Percentiles rank a stretch among this genome's conserved stretches.
Evolutionary conservation across 2,113 vertebrate species (phyloP).

Genomic region (Scatophagus argus): DNA sequence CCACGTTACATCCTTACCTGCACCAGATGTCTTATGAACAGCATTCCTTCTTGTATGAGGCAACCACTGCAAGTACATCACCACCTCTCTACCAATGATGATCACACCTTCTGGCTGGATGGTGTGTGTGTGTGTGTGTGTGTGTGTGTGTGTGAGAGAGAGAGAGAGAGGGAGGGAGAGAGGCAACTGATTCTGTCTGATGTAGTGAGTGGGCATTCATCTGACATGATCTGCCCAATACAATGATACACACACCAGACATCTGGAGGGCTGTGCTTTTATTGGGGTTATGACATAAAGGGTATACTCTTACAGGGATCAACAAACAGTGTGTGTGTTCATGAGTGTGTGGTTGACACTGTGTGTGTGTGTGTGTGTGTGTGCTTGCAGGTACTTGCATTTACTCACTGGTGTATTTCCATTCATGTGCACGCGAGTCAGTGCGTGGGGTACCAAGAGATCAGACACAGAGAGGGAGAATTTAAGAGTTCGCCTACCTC

Average conservation of each 20-base stretch:
- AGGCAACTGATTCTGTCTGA: constrained; percentile 53
- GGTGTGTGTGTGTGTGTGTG: constrained; percentile 13
- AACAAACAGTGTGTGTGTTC: constrained; percentile 49
- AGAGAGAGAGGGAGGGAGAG: no score
- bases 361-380: constrained; percentile 17
- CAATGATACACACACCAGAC: constrained; percentile 63
- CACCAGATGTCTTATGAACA: constrained; percentile 42
- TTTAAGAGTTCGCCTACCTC: constrained; percentile 69
- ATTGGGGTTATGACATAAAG: constrained; percentile 75
- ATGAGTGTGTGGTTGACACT: constrained; percentile 20
- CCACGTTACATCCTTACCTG: constrained; percentile 34
- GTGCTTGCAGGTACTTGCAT: constrained; percentile 35
- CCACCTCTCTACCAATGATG: constrained; percentile 29
- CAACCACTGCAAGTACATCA: constrained; percentile 46
- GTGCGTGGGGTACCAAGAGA: constrained; percentile 66
- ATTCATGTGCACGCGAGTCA: constrained; percentile 35
- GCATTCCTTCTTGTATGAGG: constrained; percentile 68
- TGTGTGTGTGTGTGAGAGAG: not conserved
- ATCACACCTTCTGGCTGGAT: constrained; percentile 54
- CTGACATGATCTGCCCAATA: constrained; percentile 39
- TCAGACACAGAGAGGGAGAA: constrained; percentile 57
- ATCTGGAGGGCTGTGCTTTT: constrained; percentile 73
- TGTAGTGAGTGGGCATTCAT: constrained; percentile 49
- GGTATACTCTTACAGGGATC: constrained; percentile 76
- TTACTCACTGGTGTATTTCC: constrained; percentile 32